Conservation (phyloP, 2,888 invertebrate genomes). For the Cephalotes varians region DNA sequence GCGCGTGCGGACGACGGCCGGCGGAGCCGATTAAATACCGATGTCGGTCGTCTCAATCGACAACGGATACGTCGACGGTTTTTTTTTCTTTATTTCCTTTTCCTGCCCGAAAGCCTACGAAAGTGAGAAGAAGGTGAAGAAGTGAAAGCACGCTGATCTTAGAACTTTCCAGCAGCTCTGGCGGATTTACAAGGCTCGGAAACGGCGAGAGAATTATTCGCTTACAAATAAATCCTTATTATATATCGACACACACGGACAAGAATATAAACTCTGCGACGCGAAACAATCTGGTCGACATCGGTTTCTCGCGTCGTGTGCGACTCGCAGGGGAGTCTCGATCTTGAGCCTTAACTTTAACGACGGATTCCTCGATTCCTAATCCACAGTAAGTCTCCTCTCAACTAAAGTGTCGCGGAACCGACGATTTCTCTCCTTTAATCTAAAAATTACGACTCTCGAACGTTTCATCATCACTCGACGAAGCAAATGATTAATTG, state of each 20-base stretch:
- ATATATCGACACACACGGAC: conserved; percentile 44
- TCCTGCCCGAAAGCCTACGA: conserved; percentile 30
- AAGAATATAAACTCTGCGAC: conserved; percentile 45
- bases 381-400: not conserved
- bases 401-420: not conserved
- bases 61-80: conserved; percentile 9
- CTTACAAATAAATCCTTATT: conserved; percentile 46
- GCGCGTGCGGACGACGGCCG: conserved; percentile 35
- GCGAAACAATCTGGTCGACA: conserved; percentile 33
- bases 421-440: not conserved
- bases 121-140: conserved; percentile 46
- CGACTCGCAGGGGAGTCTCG: conserved; percentile 27
- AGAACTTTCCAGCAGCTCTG: conserved; percentile 48
- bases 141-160: conserved; percentile 49
- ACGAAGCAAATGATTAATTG: not conserved
- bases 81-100: not conserved
- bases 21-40: conserved; percentile 13
- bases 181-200: conserved; percentile 54
- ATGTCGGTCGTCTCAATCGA: conserved; percentile 37
- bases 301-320: conserved; percentile 32
- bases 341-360: not conserved
- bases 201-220: conserved; percentile 45
- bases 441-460: not conserved
- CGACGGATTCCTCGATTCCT: not conserved
- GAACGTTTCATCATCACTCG: not conserved